Percentiles rank a stretch among this genome's conserved stretches.
Evolutionary conservation across 2,797 vertebrate species (phyloP).

Genomic region (Synaphobranchus kaupii): DNA sequence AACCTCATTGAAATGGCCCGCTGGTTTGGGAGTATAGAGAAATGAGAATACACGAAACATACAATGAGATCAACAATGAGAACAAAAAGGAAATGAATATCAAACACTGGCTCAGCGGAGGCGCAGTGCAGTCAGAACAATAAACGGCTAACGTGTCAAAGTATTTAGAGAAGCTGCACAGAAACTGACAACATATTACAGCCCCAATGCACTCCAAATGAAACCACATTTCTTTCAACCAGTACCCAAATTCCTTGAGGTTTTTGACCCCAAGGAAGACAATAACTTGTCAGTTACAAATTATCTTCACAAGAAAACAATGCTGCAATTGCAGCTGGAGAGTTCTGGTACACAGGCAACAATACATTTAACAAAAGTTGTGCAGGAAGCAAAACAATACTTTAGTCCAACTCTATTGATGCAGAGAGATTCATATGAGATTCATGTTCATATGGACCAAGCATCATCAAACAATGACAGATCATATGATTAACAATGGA

Average conservation of each 20-base stretch:
- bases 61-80: background rate
- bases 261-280: conserved; percentile 2
- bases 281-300: background rate
- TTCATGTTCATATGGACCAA: background rate
- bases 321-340: background rate
- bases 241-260: background rate
- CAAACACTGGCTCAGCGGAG: background rate
- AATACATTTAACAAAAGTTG: background rate
- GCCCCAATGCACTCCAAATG: background rate
- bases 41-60: background rate
- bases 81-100: background rate
- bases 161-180: background rate
- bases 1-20: background rate
- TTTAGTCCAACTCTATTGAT: background rate
- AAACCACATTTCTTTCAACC: background rate
- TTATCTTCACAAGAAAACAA: conserved; percentile 4
- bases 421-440: too few species aligned
- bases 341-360: background rate
- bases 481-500: background rate
- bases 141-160: background rate
- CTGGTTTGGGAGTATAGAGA: background rate
- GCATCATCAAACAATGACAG: background rate
- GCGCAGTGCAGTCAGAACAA: background rate
- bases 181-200: background rate
- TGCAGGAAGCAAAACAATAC: background rate